phyloP scores from a whole-genome alignment of 2,113 vertebrate genomes.

The Perccottus glenii region DNA sequence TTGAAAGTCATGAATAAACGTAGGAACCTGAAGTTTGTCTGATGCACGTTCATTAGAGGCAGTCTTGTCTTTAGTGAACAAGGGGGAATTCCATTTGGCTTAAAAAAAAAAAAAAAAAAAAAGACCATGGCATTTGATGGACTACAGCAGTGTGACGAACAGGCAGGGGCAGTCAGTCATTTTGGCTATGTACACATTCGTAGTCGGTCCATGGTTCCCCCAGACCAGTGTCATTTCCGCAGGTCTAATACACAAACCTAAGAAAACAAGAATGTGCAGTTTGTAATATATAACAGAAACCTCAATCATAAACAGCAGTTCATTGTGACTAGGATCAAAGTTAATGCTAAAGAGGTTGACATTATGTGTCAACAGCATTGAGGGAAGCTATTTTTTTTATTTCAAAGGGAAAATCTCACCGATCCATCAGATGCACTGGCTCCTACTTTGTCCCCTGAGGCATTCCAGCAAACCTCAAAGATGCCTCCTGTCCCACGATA shows the following conservation, averaged over 20 bases:
- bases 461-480: constrained; percentile 99
- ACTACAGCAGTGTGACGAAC: constrained; percentile 94
- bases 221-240: constrained; percentile 94
- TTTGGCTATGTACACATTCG: constrained; percentile 99
- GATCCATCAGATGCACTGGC: constrained; percentile 99
- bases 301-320: too few species aligned
- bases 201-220: constrained; percentile 98
- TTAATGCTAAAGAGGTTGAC: too few species aligned
- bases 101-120: constrained; percentile 66
- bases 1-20: constrained; percentile 21
- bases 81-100: constrained; percentile 78
- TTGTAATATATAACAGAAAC: not conserved
- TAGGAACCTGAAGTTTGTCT: constrained; percentile 52
- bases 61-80: constrained; percentile 41
- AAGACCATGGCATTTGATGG: constrained; percentile 87
- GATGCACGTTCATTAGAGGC: constrained; percentile 41
- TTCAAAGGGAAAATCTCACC: constrained; percentile 83
- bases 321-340: too few species aligned
- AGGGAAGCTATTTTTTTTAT: not conserved
- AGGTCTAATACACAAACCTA: constrained; percentile 99
- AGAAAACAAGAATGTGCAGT: constrained; percentile 4
- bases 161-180: constrained; percentile 94
- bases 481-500: constrained; percentile 99
- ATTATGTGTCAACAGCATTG: too few species aligned
- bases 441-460: constrained; percentile 99